A percentile compares a stretch with the other conserved stretches of the same genome.
These are phyloP conservation scores for Neopelma chrysocephalum DNA, from an alignment of 2,797 vertebrate species.

Conservation along the genomic window DNA sequence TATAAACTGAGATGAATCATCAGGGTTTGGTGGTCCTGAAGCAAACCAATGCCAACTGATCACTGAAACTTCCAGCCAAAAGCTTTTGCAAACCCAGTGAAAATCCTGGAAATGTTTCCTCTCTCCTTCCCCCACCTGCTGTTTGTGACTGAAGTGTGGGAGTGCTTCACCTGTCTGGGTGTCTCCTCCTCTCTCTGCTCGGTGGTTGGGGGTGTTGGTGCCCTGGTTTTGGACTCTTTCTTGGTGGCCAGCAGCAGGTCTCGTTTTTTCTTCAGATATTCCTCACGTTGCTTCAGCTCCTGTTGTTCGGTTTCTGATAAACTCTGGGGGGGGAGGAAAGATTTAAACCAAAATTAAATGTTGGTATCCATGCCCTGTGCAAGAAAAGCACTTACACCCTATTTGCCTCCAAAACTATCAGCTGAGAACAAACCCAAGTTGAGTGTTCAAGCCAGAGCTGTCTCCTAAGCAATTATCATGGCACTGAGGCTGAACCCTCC, in stretches of 20 bases:
- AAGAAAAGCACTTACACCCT: not conserved
- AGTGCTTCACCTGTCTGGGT: conserved; percentile 55
- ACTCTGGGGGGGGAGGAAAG: conserved; percentile 67
- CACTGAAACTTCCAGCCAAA: not conserved
- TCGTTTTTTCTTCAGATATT: conserved; percentile 91
- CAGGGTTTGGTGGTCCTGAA: not conserved
- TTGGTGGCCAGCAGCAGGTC: conserved; percentile 90
- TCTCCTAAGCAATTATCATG: not conserved
- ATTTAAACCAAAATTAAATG: not conserved
- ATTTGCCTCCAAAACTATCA: not conserved
- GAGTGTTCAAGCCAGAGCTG: not conserved
- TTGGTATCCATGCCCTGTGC: not conserved
- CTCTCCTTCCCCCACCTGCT: not conserved
- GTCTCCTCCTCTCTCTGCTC: conserved; percentile 61
- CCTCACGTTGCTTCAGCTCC: conserved; percentile 89
- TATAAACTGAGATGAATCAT: not conserved
- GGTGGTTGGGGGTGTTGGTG: not conserved
- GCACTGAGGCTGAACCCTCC: not conserved
- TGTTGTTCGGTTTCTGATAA: conserved; percentile 84
- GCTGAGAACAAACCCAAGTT: not conserved
- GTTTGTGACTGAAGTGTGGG: not conserved
- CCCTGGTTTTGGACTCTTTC: conserved; percentile 81
- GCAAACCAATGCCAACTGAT: not conserved
- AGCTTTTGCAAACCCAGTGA: not conserved
- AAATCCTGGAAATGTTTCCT: not conserved